These are phyloP conservation scores for Zophobas atratus DNA, from an alignment of 1,140 invertebrate genomes.

Conservation along the genomic window DNA sequence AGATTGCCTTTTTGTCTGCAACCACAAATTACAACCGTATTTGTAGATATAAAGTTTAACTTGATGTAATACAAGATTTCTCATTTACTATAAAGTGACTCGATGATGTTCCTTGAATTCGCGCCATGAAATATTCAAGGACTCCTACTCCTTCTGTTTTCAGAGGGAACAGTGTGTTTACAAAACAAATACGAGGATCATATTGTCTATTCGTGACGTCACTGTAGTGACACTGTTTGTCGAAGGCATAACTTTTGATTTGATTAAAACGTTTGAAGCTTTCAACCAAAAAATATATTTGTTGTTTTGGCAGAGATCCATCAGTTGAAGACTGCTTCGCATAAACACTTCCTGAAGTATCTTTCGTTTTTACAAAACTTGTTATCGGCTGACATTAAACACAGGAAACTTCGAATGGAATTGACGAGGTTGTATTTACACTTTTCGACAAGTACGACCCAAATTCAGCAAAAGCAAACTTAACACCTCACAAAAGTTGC, in stretches of 20 bases:
- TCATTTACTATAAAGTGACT: conserved; percentile 46
- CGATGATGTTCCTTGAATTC: conserved; percentile 45
- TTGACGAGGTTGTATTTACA: too few species aligned
- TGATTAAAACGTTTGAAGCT: not conserved
- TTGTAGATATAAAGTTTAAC: conserved; percentile 46
- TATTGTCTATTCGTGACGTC: not conserved
- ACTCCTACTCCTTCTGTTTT: conserved; percentile 15
- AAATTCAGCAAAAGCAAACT: too few species aligned
- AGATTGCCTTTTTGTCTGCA: conserved; percentile 47
- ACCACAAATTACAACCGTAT: conserved; percentile 46
- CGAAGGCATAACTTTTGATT: not conserved
- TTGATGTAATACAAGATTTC: conserved; percentile 48
- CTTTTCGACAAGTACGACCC: too few species aligned
- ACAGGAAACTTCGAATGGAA: too few species aligned
- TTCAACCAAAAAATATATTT: too few species aligned
- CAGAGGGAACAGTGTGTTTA: conserved; percentile 4
- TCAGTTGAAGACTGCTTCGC: too few species aligned
- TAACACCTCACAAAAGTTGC: too few species aligned
- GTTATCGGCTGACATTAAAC: too few species aligned
- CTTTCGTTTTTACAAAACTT: too few species aligned
- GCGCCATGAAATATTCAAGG: conserved; percentile 46
- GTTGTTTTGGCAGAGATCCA: too few species aligned
- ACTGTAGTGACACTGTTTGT: conserved; percentile 1
- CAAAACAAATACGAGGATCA: not conserved
- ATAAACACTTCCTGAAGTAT: too few species aligned